A percentile compares a stretch with the other conserved stretches of the same genome.
Evolutionary conservation across 1,140 invertebrate genomes (phyloP).

Genomic region (Leptopilina clavipes): DNA sequence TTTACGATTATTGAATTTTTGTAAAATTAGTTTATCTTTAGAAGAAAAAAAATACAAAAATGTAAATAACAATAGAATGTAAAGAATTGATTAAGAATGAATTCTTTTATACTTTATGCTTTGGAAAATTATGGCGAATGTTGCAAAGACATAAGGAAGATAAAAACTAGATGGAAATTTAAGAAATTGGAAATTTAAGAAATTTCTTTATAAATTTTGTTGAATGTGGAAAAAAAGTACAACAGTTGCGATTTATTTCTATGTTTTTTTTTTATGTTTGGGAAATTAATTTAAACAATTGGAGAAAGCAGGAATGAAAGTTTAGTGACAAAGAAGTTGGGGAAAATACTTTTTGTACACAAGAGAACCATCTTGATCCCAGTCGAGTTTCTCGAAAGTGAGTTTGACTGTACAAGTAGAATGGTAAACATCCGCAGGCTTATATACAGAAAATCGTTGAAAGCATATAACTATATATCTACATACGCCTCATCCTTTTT

Average conservation of each 20-base stretch:
- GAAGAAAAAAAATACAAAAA: too few relatives aligned
- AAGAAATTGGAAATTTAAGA: too few relatives aligned
- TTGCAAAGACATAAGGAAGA: too few relatives aligned
- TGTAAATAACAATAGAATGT: too few relatives aligned
- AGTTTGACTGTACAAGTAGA: slow-evolving; percentile 16
- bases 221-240: too few relatives aligned
- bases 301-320: not conserved
- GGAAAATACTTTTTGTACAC: slow-evolving; percentile 7
- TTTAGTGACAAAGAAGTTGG: slow-evolving; percentile 11
- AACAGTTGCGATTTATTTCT: not conserved
- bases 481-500: not conserved
- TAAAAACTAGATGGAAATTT: too few relatives aligned
- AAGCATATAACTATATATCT: not conserved
- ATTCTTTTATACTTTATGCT: too few relatives aligned
- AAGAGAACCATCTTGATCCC: slow-evolving; percentile 9
- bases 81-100: too few relatives aligned
- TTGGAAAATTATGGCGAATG: too few relatives aligned
- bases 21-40: too few relatives aligned
- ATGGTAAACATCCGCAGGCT: slow-evolving; percentile 15
- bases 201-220: too few relatives aligned
- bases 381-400: slow-evolving; percentile 9
- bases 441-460: slow-evolving; percentile 7
- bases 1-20: too few relatives aligned
- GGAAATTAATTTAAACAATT: slow-evolving; percentile 17
- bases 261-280: not conserved